A percentile compares a stretch with the other conserved stretches of the same genome.
These are phyloP conservation scores for Hofmannophila pseudospretella DNA, from an alignment of 2,888 invertebrate genomes.

Conservation along the genomic window DNA sequence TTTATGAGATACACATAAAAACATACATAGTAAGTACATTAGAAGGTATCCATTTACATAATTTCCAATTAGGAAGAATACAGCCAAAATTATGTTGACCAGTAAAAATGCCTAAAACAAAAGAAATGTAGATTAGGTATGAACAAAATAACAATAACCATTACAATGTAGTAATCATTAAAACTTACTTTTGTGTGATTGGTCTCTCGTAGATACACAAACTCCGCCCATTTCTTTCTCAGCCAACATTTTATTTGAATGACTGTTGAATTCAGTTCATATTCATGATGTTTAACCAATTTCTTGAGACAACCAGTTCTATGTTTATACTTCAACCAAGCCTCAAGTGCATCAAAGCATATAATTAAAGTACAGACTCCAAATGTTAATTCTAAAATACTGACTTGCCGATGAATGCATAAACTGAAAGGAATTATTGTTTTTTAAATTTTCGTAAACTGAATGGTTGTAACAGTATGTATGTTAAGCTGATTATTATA, in stretches of 20 bases:
- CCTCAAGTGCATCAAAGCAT: slow-evolving; percentile 56
- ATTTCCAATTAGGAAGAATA: slow-evolving; percentile 48
- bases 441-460: neutral
- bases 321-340: slow-evolving; percentile 65
- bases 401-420: slow-evolving; percentile 48
- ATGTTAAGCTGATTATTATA: too few relatives aligned
- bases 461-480: too few relatives aligned
- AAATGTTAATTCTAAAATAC: slow-evolving; percentile 46
- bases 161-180: too few relatives aligned
- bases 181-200: slow-evolving; percentile 63
- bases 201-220: slow-evolving; percentile 50
- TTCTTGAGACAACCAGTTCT: slow-evolving; percentile 57
- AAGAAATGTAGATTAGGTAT: too few relatives aligned
- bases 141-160: too few relatives aligned
- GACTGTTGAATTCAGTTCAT: slow-evolving; percentile 2
- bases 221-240: slow-evolving; percentile 28
- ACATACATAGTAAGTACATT: slow-evolving; percentile 46
- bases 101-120: slow-evolving; percentile 63
- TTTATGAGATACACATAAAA: slow-evolving; percentile 45
- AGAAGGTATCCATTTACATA: slow-evolving; percentile 56
- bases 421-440: slow-evolving; percentile 37
- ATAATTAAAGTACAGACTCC: slow-evolving; percentile 36
- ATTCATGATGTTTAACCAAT: slow-evolving; percentile 35
- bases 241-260: slow-evolving; percentile 2
- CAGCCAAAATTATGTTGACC: slow-evolving; percentile 49